These are phyloP conservation scores for Rhodeus uyekii DNA, from an alignment of 2,797 vertebrate species.

Conservation along the genomic window DNA sequence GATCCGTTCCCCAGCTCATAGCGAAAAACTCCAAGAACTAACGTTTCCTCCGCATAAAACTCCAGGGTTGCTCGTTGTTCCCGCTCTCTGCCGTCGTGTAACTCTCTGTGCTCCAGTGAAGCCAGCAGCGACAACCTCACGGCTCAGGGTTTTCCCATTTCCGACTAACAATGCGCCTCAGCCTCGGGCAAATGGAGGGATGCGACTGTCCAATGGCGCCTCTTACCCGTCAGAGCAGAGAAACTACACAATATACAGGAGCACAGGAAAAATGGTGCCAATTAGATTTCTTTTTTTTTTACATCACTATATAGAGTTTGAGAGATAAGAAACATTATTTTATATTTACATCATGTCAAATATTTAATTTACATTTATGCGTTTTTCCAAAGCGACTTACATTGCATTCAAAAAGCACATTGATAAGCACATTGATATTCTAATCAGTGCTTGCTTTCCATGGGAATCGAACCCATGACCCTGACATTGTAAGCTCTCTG, in stretches of 20 bases:
- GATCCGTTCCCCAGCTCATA: conserved; percentile 88
- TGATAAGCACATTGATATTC: too few relatives aligned
- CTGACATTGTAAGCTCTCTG: too few relatives aligned
- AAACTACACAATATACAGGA: background rate
- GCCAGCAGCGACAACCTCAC: conserved; percentile 32
- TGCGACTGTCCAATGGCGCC: conserved; percentile 7
- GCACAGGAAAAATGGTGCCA: background rate
- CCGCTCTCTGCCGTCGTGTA: conserved; percentile 48
- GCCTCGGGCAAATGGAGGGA: conserved; percentile 4
- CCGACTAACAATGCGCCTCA: conserved; percentile 8
- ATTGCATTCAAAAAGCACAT: too few relatives aligned
- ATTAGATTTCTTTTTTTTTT: background rate
- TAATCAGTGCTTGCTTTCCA: too few relatives aligned
- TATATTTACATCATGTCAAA: background rate
- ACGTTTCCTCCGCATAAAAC: conserved; percentile 65
- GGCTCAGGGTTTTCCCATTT: conserved; percentile 42
- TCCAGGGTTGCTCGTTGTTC: conserved; percentile 51
- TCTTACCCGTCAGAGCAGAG: background rate
- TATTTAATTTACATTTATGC: too few relatives aligned
- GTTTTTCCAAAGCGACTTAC: too few relatives aligned
- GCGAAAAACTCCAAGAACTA: conserved; percentile 66
- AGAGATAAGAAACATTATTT: background rate
- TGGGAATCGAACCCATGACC: too few relatives aligned
- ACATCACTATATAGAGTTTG: background rate
- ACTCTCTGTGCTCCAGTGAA: conserved; percentile 27